These are phyloP conservation scores for Cydia pomonella DNA, from an alignment of 1,140 invertebrate genomes.

Conservation along the genomic window DNA sequence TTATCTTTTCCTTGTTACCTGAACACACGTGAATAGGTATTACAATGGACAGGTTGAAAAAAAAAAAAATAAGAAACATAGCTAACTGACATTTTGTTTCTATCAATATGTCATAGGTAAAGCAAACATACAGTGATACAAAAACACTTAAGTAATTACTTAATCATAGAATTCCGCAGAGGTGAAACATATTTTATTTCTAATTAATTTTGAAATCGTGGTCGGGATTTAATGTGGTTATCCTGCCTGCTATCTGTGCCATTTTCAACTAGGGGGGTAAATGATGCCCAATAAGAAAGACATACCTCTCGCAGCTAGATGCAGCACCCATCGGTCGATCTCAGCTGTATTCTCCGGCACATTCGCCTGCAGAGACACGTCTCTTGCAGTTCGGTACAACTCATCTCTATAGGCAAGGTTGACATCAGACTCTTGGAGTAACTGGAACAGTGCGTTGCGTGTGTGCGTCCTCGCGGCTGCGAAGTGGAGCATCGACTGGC, in stretches of 20 bases:
- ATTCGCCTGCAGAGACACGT: constrained; percentile 90
- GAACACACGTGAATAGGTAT: constrained; percentile 28
- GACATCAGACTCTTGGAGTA: constrained; percentile 88
- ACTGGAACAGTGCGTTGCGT: constrained; percentile 87
- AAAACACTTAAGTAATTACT: no score
- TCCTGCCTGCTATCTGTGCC: no score
- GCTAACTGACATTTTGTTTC: no score
- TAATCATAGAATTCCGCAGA: no score
- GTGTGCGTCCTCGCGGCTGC: constrained; percentile 89
- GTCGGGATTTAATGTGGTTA: no score
- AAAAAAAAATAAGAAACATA: no score
- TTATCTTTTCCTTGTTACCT: constrained; percentile 89
- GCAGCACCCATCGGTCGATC: constrained; percentile 90
- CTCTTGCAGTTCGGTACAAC: constrained; percentile 91
- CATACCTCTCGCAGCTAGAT: constrained; percentile 87
- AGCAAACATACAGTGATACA: no score
- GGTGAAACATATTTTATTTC: no score
- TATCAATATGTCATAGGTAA: no score
- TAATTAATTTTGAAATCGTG: no score
- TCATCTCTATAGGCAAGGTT: constrained; percentile 91
- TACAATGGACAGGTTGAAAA: constrained; percentile 38
- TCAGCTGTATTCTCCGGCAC: constrained; percentile 89
- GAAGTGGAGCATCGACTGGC: constrained; percentile 94
- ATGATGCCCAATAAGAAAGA: no score
- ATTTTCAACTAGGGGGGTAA: no score